These are phyloP conservation scores for Hydroisotoma schaefferi DNA, from an alignment of 2,888 invertebrate genomes.

Conservation along the genomic window DNA sequence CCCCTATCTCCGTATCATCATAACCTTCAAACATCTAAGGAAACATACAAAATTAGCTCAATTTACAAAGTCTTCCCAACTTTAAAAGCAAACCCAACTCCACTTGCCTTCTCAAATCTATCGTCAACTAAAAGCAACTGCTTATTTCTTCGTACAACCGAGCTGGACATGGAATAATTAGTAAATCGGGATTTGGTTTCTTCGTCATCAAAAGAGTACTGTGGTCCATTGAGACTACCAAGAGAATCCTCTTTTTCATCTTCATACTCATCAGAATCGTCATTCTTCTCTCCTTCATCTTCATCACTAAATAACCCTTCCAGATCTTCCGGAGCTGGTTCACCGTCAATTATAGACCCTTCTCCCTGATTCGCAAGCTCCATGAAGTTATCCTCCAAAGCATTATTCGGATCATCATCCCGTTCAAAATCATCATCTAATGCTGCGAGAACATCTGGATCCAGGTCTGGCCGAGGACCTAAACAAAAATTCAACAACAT, in stretches of 20 bases:
- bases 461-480: slow-evolving; percentile 60
- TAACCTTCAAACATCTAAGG: slow-evolving; percentile 71
- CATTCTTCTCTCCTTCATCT: slow-evolving; percentile 51
- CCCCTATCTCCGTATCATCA: slow-evolving; percentile 83
- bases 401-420: slow-evolving; percentile 72
- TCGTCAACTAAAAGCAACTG: slow-evolving; percentile 78
- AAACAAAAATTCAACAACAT: background rate
- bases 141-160: slow-evolving; percentile 79
- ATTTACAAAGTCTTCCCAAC: background rate
- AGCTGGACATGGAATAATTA: slow-evolving; percentile 89
- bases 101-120: slow-evolving; percentile 74
- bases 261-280: slow-evolving; percentile 34
- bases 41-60: too few species aligned
- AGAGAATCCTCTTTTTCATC: slow-evolving; percentile 52
- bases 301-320: slow-evolving; percentile 50
- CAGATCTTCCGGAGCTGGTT: slow-evolving; percentile 27
- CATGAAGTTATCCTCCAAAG: slow-evolving; percentile 89
- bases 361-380: slow-evolving; percentile 65
- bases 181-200: slow-evolving; percentile 87
- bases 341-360: slow-evolving; percentile 8
- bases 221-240: slow-evolving; percentile 54
- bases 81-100: background rate
- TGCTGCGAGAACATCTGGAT: slow-evolving; percentile 88
- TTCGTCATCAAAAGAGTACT: slow-evolving; percentile 57
- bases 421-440: slow-evolving; percentile 90